Evolutionary conservation across 2,888 invertebrate species (phyloP).

Genomic region (Cephus nigrinus): DNA sequence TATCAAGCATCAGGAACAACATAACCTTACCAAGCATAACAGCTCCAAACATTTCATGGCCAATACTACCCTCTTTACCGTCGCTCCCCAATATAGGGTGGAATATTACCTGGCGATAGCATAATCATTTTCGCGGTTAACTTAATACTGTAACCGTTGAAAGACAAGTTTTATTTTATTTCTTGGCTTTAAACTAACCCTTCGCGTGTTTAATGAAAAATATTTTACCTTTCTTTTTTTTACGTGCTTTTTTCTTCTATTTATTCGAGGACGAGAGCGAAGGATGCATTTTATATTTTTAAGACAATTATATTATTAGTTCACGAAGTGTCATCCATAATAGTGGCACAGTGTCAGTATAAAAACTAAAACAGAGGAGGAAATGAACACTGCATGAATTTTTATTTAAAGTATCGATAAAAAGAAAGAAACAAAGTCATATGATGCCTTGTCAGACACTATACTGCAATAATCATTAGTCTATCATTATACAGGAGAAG

Average conservation of each 20-base stretch:
- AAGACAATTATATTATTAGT: background rate
- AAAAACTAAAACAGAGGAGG: background rate
- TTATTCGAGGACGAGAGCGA: slow-evolving; percentile 12
- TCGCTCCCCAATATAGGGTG: slow-evolving; percentile 50
- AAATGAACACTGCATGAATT: background rate
- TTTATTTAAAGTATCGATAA: no score
- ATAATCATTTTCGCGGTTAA: background rate
- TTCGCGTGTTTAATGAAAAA: slow-evolving; percentile 21
- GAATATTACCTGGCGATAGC: slow-evolving; percentile 47
- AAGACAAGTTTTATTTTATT: background rate
- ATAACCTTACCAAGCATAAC: slow-evolving; percentile 44
- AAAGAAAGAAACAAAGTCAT: background rate
- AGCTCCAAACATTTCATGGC: slow-evolving; percentile 53
- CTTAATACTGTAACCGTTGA: background rate
- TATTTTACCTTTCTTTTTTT: slow-evolving; percentile 14
- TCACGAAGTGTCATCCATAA: background rate
- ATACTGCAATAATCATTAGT: background rate
- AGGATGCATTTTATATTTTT: background rate
- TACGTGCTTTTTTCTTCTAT: slow-evolving; percentile 13
- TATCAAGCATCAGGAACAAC: slow-evolving; percentile 46
- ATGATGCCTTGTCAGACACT: background rate
- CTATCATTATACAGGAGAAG: background rate
- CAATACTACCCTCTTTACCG: slow-evolving; percentile 49
- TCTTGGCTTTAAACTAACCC: background rate
- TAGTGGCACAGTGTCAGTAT: background rate